Conservation (phyloP, 1,140 invertebrate species). For the Sweltsa coloradensis region DNA sequence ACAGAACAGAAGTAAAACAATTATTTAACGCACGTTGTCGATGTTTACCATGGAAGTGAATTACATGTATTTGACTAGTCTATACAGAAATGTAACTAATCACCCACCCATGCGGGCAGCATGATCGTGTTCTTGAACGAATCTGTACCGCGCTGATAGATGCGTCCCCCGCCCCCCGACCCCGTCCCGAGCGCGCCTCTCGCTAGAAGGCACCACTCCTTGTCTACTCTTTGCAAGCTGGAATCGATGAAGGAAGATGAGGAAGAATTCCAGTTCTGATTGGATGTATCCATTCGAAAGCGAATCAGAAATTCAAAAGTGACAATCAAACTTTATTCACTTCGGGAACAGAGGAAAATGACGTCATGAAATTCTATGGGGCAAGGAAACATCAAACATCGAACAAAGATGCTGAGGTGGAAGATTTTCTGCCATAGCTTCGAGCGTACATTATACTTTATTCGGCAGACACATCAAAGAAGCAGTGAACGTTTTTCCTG, state of each 20-base stretch:
- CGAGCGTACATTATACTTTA: not conserved
- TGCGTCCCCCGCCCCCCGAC: not conserved
- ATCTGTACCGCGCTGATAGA: too few relatives aligned
- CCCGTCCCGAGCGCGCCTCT: not conserved
- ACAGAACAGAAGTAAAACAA: too few relatives aligned
- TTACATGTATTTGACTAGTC: too few relatives aligned
- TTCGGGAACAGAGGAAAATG: constrained; percentile 5
- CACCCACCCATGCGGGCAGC: too few relatives aligned
- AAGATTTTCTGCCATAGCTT: constrained; percentile 2
- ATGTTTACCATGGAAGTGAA: too few relatives aligned
- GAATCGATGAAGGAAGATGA: constrained; percentile 8
- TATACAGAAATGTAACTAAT: too few relatives aligned
- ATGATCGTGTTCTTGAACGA: too few relatives aligned
- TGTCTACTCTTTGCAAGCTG: not conserved
- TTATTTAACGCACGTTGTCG: too few relatives aligned
- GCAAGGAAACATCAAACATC: too few relatives aligned
- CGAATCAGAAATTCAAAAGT: constrained; percentile 13
- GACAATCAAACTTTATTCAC: constrained; percentile 12
- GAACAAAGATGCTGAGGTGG: not conserved
- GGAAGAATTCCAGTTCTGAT: constrained; percentile 9
- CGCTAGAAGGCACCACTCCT: not conserved
- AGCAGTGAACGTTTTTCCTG: not conserved
- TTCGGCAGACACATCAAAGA: not conserved
- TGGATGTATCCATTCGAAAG: constrained; percentile 11
- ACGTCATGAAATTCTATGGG: constrained; percentile 12